Conservation (phyloP, 2,888 invertebrate species). For the Pheosia tremula region DNA sequence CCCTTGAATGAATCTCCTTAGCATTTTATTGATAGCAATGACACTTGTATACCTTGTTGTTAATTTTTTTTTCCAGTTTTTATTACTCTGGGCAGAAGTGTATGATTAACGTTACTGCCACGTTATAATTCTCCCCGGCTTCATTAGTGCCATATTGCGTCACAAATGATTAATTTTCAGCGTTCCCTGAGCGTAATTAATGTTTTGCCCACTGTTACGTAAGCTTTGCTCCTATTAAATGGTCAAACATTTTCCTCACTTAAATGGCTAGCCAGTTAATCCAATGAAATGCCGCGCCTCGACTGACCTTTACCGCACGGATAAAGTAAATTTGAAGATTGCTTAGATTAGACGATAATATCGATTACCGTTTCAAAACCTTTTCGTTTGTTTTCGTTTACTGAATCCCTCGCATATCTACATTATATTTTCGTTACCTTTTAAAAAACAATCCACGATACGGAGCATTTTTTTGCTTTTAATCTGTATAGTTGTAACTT, state of each 20-base stretch:
- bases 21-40: no score
- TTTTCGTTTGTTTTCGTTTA: background rate
- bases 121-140: background rate
- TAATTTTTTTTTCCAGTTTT: no score
- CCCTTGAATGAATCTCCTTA: background rate
- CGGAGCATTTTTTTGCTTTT: no score
- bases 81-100: no score
- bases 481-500: no score
- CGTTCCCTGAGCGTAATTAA: background rate
- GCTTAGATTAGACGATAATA: slow-evolving; percentile 19
- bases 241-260: background rate
- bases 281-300: slow-evolving; percentile 33
- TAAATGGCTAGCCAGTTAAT: slow-evolving; percentile 18
- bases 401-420: background rate
- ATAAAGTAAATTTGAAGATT: slow-evolving; percentile 29
- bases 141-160: background rate
- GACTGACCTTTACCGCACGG: slow-evolving; percentile 32
- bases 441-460: no score
- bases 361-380: slow-evolving; percentile 10
- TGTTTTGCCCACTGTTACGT: background rate
- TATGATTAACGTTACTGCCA: background rate
- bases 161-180: background rate
- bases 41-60: no score
- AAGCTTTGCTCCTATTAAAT: slow-evolving; percentile 3
- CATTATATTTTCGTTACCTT: no score